phyloP scores from a whole-genome alignment of 2,113 vertebrate species.

The Orcinus orca region DNA sequence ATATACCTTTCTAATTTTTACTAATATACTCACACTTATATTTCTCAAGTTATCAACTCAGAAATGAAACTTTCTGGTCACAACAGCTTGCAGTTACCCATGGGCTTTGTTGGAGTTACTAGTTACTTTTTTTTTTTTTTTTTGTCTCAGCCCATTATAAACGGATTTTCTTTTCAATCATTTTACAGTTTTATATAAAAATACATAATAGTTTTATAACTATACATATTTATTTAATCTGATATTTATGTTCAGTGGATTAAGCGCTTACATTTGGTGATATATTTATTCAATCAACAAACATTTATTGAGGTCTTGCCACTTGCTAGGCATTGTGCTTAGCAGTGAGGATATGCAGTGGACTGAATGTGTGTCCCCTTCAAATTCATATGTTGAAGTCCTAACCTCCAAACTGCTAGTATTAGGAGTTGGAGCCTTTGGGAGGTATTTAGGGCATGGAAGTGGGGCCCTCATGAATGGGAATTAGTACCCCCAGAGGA shows the following conservation, averaged over 20 bases:
- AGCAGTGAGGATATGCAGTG: neutral
- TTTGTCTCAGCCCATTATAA: neutral
- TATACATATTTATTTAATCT: neutral
- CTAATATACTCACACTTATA: neutral
- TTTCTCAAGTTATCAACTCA: neutral
- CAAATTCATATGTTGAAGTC: neutral
- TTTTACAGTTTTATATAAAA: neutral
- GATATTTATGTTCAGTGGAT: neutral
- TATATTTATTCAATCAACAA: neutral
- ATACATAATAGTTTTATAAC: neutral
- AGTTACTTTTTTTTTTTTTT: neutral
- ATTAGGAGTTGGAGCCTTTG: neutral
- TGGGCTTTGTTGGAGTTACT: neutral
- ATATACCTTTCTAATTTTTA: neutral
- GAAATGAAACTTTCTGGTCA: neutral
- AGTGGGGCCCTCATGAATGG: neutral
- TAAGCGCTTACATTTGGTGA: neutral
- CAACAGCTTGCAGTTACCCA: neutral
- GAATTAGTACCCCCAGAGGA: neutral
- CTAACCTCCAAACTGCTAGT: neutral
- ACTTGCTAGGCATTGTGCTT: neutral
- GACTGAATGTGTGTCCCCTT: neutral
- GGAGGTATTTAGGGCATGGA: neutral
- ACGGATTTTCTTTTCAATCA: neutral
- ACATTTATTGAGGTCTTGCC: neutral